Base-by-base conservation (phyloP, 1,140 invertebrate genomes). In the Drosophila punjabiensis region DNA sequence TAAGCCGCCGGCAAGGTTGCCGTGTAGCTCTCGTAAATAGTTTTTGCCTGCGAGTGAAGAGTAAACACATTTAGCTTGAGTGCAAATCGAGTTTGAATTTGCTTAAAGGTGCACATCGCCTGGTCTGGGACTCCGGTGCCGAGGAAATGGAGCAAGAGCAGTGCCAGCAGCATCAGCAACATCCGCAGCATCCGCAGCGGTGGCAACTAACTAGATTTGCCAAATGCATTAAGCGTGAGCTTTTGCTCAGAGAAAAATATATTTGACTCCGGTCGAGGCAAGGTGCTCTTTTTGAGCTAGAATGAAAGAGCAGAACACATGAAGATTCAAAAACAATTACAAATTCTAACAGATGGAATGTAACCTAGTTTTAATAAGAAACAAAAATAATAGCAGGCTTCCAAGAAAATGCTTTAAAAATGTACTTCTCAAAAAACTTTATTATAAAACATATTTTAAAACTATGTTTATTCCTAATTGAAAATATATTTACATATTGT, bases 11-110 rank as follows among this genome's bases (percentile, higher is more conserved):
- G 75, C 75, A 68, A 69, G 75, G 63, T 77, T 77, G 45, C 68
- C 66, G 65, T 78, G 60, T 65, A 62, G 52, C 66, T 68, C 35
- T 69, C 64, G 85, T 81, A 88, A 89, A 88, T 88, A 85, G 85
- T 85, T 89, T 64, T 73, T 88, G 81, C 78, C 81, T 75, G 69
- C 78, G 33, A 88, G 85, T 88, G 85, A 84, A 89, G 66, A 73
- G 82, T 67, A 89, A 89, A 90, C 76, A 89, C 82, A 90, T 90
- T 89, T 85, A 85, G 76, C 70, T 76, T 76, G 71, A 85, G 86
- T 90, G 85, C 85, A 89, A 90, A 89, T 89, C 79, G 86, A 89
- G 85, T 86, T 90, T 90, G 79, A 81, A 76, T 90, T 90, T 76
- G 76, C 82, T 86, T 85, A 74, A 90, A 85, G 85, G 70, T 79